Evolutionary conservation across 2,888 invertebrate genomes (phyloP).

Genomic region (Lissocephala sabroskyi): DNA sequence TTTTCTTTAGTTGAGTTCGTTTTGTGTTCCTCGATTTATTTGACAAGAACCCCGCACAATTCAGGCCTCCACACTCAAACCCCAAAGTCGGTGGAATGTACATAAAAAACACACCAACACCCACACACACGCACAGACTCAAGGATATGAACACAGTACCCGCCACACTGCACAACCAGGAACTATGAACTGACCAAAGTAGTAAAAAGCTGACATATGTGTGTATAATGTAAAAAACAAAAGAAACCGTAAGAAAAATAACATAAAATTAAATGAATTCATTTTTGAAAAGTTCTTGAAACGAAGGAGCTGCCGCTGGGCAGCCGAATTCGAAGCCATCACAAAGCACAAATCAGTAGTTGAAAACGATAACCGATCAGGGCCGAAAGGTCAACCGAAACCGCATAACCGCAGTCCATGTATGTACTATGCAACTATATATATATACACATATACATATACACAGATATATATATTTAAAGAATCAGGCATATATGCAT

Average conservation of each 20-base stretch:
- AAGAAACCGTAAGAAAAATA: too few relatives aligned
- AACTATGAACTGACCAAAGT: constrained; percentile 47
- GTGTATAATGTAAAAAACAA: constrained; percentile 12
- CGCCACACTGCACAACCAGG: constrained; percentile 3
- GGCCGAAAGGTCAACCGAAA: constrained; percentile 11
- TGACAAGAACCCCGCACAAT: neutral
- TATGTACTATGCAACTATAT: constrained; percentile 27
- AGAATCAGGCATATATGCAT: constrained; percentile 53
- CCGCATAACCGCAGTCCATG: constrained; percentile 46
- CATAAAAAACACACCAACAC: constrained; percentile 17
- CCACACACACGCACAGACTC: constrained; percentile 12
- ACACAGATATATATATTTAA: constrained; percentile 35
- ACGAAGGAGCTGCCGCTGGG: constrained; percentile 32
- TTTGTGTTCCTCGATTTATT: too few relatives aligned
- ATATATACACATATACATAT: too few relatives aligned
- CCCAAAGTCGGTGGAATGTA: too few relatives aligned
- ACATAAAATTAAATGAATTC: constrained; percentile 19
- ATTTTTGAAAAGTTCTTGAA: constrained; percentile 17
- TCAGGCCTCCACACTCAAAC: too few relatives aligned
- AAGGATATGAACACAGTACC: neutral
- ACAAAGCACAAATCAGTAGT: constrained; percentile 54
- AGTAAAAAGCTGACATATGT: constrained; percentile 14
- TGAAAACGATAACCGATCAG: constrained; percentile 18
- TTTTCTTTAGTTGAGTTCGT: constrained; percentile 40
- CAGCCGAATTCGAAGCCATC: constrained; percentile 39